phyloP scores from a whole-genome alignment of 2,888 invertebrate genomes.

The Sarcophaga rosellei region DNA sequence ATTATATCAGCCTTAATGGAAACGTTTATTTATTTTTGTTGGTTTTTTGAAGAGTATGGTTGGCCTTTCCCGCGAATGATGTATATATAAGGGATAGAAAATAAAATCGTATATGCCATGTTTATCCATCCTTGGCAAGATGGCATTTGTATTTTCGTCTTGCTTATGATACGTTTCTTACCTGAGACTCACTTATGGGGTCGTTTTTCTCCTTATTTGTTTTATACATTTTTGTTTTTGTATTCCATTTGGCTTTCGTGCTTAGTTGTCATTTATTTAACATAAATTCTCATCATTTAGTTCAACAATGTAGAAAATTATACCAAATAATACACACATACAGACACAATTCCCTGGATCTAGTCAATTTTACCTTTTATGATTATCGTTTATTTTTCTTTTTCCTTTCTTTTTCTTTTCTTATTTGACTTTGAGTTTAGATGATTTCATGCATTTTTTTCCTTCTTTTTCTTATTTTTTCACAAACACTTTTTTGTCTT shows the following conservation, averaged over 20 bases:
- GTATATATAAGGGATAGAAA: no score
- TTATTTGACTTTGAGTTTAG: constrained; percentile 2
- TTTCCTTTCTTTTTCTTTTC: constrained; percentile 10
- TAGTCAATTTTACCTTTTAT: constrained; percentile 50
- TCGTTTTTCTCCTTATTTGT: background rate
- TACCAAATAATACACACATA: constrained; percentile 27
- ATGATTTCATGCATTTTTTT: constrained; percentile 4
- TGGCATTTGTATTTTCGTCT: background rate
- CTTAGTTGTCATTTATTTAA: constrained; percentile 60
- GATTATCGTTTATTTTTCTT: constrained; percentile 20
- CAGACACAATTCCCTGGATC: constrained; percentile 51
- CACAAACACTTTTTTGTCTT: constrained; percentile 9
- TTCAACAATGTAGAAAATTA: constrained; percentile 64
- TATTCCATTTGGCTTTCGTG: constrained; percentile 45
- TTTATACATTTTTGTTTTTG: background rate
- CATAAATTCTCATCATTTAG: constrained; percentile 62
- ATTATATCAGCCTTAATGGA: no score
- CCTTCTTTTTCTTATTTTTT: background rate
- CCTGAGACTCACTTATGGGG: constrained; percentile 16
- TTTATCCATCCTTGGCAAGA: no score
- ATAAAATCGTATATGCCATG: no score
- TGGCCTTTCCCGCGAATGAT: no score
- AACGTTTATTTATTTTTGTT: no score
- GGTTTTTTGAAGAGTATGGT: no score
- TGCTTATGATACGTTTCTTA: constrained; percentile 8